Conservation (phyloP, 92 coral and sea anemone genomes). For the Umimayanthus kanabou region DNA sequence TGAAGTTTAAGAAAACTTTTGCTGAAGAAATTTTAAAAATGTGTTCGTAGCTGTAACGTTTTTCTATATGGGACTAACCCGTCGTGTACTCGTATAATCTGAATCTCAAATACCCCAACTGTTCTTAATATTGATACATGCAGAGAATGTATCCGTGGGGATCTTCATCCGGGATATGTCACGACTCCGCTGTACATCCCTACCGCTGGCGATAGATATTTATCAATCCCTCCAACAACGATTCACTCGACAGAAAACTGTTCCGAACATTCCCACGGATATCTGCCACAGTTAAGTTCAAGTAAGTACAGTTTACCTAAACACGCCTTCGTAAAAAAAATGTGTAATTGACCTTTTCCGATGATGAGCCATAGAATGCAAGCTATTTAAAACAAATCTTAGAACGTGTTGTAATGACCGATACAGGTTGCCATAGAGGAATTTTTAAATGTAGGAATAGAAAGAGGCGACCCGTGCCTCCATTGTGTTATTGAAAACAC, state of each 20-base stretch:
- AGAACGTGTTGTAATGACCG: no score
- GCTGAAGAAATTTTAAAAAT: no score
- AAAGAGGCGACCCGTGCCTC: no score
- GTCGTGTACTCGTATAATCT: background rate
- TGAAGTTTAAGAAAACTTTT: no score
- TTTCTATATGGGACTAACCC: background rate
- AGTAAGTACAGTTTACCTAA: constrained; percentile 5
- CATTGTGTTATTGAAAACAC: no score
- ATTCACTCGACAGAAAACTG: constrained; percentile 25
- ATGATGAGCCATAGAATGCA: no score
- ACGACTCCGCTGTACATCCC: constrained; percentile 39
- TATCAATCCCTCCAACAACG: background rate
- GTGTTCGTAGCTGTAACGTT: no score
- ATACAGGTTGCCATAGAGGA: no score
- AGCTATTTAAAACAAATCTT: no score
- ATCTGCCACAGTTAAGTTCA: constrained; percentile 6
- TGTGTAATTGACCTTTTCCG: no score
- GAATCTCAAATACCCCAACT: background rate
- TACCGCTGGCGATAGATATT: constrained; percentile 26
- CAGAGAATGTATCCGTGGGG: constrained; percentile 26
- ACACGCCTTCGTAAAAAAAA: background rate
- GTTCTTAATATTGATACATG: background rate
- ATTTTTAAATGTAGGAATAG: no score
- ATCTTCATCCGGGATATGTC: constrained; percentile 16
- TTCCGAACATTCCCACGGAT: constrained; percentile 3